A percentile compares a stretch with the other conserved stretches of the same genome.
phyloP scores from a whole-genome alignment of 2,113 vertebrate species.

The Chionis minor region DNA sequence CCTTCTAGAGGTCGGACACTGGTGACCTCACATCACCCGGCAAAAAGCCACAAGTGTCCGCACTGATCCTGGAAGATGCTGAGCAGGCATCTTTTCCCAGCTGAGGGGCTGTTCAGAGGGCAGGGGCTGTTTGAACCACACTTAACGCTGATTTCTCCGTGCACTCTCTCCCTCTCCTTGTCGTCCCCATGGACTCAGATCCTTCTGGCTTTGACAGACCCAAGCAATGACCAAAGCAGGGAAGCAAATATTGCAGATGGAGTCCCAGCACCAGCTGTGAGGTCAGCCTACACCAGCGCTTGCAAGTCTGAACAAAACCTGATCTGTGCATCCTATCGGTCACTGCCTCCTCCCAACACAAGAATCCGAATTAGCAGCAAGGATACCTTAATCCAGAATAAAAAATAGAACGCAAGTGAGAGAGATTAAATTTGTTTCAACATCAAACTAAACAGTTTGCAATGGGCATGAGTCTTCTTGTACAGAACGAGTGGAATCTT shows the following conservation, averaged over 20 bases:
- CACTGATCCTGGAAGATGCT: neutral
- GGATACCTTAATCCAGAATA: neutral
- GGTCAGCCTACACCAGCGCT: neutral
- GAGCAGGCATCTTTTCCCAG: neutral
- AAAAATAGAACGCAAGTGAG: neutral
- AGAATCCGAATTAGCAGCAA: neutral
- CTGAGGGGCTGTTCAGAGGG: neutral
- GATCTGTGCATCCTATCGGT: neutral
- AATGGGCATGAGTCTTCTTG: neutral
- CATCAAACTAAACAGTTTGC: neutral
- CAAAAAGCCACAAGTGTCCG: neutral
- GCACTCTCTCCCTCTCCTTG: neutral
- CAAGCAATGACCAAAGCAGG: neutral
- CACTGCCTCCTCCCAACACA: neutral
- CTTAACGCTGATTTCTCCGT: neutral
- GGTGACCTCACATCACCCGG: neutral
- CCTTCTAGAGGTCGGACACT: neutral
- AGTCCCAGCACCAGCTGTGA: neutral
- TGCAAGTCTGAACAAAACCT: slow-evolving; percentile 16
- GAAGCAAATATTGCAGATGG: neutral
- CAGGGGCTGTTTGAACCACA: neutral
- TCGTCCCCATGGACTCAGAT: neutral
- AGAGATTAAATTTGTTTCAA: slow-evolving; percentile 16
- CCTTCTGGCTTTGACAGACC: neutral
- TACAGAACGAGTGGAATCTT: neutral